phyloP scores from a whole-genome alignment of 2,113 vertebrate genomes.

The Cyanoderma ruficeps region DNA sequence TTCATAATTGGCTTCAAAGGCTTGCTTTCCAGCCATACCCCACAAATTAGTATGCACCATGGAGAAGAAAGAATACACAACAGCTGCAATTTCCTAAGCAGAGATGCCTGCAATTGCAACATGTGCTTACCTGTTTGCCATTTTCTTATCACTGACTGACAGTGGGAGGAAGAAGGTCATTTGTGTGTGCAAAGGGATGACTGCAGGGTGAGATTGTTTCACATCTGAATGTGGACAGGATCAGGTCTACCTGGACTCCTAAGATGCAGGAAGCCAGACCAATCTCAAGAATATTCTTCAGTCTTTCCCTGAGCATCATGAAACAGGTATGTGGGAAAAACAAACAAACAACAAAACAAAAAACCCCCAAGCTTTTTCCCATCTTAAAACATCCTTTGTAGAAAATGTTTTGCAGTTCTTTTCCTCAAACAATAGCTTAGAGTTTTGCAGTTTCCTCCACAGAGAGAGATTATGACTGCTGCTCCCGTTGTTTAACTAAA shows the following conservation, averaged over 20 bases:
- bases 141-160: background rate
- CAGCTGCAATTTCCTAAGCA: background rate
- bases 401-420: background rate
- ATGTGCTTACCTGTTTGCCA: fast-evolving
- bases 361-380: background rate
- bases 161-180: background rate
- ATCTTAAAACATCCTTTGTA: background rate
- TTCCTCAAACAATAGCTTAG: background rate
- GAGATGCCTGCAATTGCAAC: background rate
- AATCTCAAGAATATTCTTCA: background rate
- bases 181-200: background rate
- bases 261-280: background rate
- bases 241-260: background rate
- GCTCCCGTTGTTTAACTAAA: background rate
- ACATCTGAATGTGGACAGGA: background rate
- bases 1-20: background rate
- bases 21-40: background rate
- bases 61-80: background rate
- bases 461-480: background rate
- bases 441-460: background rate
- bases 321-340: background rate
- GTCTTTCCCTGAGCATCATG: background rate
- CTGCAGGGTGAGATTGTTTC: background rate
- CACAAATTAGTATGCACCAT: background rate
- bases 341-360: too few relatives aligned